phyloP scores from a whole-genome alignment of 2,888 invertebrate genomes.

The Prosopocoilus inquinatus region DNA sequence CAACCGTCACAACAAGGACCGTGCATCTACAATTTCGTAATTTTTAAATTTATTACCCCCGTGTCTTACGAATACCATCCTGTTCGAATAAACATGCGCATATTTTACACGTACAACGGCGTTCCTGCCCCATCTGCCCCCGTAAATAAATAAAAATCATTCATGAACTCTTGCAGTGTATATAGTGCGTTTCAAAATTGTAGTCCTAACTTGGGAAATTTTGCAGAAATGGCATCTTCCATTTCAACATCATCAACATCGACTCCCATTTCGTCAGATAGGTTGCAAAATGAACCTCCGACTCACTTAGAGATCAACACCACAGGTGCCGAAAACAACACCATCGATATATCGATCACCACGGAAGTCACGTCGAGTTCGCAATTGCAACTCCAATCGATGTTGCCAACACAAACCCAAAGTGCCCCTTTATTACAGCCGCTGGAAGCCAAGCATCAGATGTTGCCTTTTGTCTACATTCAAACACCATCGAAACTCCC shows the following conservation, averaged over 20 bases:
- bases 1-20: constrained; percentile 29
- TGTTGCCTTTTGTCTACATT: constrained; percentile 62
- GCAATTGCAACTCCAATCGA: constrained; percentile 11
- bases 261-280: constrained; percentile 10
- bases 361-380: constrained; percentile 15
- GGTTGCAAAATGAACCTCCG: constrained; percentile 11
- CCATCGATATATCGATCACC: constrained; percentile 19
- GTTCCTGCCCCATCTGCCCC: too few relatives aligned
- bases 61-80: neutral
- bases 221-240: constrained; percentile 41
- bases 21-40: constrained; percentile 18
- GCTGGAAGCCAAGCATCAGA: constrained; percentile 40
- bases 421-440: constrained; percentile 20
- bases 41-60: constrained; percentile 15
- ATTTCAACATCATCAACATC: constrained; percentile 24
- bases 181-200: constrained; percentile 27
- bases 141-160: neutral
- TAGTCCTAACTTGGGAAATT: constrained; percentile 25
- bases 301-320: constrained; percentile 16
- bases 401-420: constrained; percentile 26
- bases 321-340: constrained; percentile 12
- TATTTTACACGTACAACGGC: neutral
- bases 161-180: constrained; percentile 18
- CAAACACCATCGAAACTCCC: constrained; percentile 52
- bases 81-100: neutral